Evolutionary conservation across 2,113 vertebrate species (phyloP), one percentile per base, ranked within the genome.

Genomic region (Hippoglossus stenolepis): DNA sequence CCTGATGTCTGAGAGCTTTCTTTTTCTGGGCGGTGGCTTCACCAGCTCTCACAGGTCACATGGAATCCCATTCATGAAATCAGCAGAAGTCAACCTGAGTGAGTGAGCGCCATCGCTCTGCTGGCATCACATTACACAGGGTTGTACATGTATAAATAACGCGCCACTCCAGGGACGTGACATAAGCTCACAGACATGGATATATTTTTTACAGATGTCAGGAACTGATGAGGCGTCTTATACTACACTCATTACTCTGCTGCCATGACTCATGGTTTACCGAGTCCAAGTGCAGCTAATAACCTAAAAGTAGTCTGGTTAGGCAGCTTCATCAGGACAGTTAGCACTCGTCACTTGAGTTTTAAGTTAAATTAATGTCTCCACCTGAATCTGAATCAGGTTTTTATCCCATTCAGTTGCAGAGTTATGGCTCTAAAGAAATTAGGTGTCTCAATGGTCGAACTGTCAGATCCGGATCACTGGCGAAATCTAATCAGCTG

Each of bases 61-160:
- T 21, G 28, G 70, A 69, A 70, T 85, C 77, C 71, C 89, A 92
- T 93, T 92, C 89, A 93, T 87, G 83, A 90, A 83, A 51, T 78
- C 71, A 73, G 31, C 23, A 54, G 58, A 24, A 43, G 75, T 77
- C 38, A 60, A 63, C 58, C 43, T 28, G 79, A 85, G 87, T 43
- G 73, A 73, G 68, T 63, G 18, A 8, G 47, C 2, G 47, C 23
- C 49, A 5, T 40, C 54, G 79, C 85, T 21, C 56, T 68, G 66
- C 73, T 57, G 77, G 87, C 14, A 4, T 92, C 79, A 26, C 31
- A 20, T 93, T 88, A 85, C 89, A 71, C 7, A 56, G 64, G 40
- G 77, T 87, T 85, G 89, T 85, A 68, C n/a, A 14, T 72, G 67
- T 92, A 91, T 91, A 92, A 80, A 90, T 92, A 93, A 77, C 76